Conservation (phyloP, 2,113 vertebrate species). For the Eulemur macaco region DNA sequence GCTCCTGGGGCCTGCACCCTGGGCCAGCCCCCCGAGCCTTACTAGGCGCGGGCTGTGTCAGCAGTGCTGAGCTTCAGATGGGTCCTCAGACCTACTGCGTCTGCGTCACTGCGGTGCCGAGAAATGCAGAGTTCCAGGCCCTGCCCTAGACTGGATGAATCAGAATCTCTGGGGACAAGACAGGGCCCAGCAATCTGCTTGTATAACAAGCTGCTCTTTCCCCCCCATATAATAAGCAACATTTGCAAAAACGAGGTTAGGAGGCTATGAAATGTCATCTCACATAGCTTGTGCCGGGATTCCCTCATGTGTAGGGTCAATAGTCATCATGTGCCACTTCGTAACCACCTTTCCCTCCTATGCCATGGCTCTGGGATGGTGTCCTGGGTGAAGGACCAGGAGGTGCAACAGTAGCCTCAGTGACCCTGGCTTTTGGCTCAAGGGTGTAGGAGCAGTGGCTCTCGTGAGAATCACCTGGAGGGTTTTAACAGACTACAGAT, state of each 20-base stretch:
- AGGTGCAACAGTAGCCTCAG: background rate
- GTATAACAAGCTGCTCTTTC: background rate
- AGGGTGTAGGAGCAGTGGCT: background rate
- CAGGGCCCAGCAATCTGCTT: background rate
- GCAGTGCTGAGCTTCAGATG: background rate
- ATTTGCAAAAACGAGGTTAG: background rate
- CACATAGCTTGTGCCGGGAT: background rate
- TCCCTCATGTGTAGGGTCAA: background rate
- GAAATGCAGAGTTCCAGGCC: background rate
- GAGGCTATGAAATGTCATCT: background rate
- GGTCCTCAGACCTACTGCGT: background rate
- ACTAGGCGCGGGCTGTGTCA: background rate
- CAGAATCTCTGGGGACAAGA: background rate
- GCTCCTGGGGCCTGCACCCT: no score
- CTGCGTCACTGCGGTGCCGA: background rate
- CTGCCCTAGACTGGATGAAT: background rate
- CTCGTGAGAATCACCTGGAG: background rate
- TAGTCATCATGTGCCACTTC: rapidly evolving
- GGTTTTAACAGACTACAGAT: background rate
- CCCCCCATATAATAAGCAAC: background rate
- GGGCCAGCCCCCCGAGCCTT: background rate
- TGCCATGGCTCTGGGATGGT: background rate
- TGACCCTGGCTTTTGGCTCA: background rate
- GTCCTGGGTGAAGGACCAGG: background rate
- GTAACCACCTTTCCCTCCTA: background rate